These are phyloP conservation scores for Cottus gobio DNA, from an alignment of 2,113 vertebrate genomes.

Conservation along the genomic window DNA sequence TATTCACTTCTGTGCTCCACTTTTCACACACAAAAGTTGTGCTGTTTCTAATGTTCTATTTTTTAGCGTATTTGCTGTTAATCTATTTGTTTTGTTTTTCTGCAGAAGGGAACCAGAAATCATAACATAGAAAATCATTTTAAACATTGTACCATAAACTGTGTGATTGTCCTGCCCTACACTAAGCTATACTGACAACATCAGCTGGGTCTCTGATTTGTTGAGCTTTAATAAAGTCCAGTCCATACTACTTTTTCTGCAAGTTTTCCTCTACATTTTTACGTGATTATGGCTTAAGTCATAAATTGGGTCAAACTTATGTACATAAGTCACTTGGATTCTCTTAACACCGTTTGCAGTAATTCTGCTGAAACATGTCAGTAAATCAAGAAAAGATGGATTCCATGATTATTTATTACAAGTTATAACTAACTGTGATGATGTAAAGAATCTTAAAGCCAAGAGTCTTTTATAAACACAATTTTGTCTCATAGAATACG, in stretches of 20 bases:
- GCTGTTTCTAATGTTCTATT: too few species aligned
- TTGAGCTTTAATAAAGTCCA: slow-evolving; percentile 34
- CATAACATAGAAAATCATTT: too few species aligned
- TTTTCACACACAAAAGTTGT: too few species aligned
- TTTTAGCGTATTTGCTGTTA: background rate
- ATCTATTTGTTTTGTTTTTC: background rate
- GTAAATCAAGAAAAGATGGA: background rate
- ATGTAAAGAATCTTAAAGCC: background rate
- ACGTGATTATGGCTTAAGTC: slow-evolving; percentile 17
- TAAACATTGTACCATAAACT: too few species aligned
- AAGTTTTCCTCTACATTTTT: background rate
- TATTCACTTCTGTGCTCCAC: too few species aligned
- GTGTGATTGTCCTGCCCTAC: background rate
- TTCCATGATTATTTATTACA: background rate
- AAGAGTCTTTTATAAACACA: background rate
- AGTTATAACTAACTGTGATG: background rate
- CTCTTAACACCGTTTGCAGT: slow-evolving; percentile 2
- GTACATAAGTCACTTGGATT: slow-evolving; percentile 4
- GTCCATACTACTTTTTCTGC: background rate
- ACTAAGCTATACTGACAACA: background rate
- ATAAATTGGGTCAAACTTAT: slow-evolving; percentile 35
- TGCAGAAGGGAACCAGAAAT: too few species aligned
- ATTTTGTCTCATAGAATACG: background rate
- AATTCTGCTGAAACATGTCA: background rate
- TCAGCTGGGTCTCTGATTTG: background rate